Percentiles rank a stretch among this genome's conserved stretches.
phyloP scores from a whole-genome alignment of 2,797 vertebrate genomes.

The Glyptemys insculpta region DNA sequence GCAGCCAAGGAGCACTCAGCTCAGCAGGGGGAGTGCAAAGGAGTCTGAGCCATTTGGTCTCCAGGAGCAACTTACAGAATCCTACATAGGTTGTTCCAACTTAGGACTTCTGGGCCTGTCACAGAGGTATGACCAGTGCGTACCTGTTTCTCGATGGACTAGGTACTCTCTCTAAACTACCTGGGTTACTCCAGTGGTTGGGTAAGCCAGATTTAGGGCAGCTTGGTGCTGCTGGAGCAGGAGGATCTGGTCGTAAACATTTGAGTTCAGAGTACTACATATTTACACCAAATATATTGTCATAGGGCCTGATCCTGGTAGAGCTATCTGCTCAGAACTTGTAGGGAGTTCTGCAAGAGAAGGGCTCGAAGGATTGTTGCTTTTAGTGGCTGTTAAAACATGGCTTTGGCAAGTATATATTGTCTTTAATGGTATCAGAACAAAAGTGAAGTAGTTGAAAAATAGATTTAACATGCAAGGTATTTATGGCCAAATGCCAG shows the following conservation, averaged over 20 bases:
- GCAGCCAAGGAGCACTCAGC: accelerated
- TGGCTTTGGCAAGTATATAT: not conserved
- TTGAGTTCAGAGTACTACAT: not conserved
- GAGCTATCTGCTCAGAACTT: not conserved
- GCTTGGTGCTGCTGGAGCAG: not conserved
- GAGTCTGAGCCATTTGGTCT: not conserved
- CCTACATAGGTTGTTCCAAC: accelerated
- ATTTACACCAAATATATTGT: not conserved
- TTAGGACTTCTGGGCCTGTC: not conserved
- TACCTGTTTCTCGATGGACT: not conserved
- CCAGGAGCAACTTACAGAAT: not conserved
- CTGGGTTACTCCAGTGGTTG: not conserved
- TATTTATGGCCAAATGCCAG: not conserved
- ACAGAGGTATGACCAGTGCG: accelerated
- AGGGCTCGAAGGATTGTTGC: not conserved
- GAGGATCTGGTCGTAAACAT: not conserved
- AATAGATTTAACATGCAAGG: not conserved
- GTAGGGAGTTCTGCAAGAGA: not conserved
- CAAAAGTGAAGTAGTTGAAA: constrained; percentile 29
- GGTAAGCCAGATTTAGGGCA: not conserved
- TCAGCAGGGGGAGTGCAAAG: not conserved
- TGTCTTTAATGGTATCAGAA: constrained; percentile 30
- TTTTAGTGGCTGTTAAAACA: not conserved
- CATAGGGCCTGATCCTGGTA: not conserved
- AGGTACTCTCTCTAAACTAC: accelerated